Evolutionary conservation across 2,797 vertebrate species (phyloP).

Genomic region (Pelodytes ibericus): DNA sequence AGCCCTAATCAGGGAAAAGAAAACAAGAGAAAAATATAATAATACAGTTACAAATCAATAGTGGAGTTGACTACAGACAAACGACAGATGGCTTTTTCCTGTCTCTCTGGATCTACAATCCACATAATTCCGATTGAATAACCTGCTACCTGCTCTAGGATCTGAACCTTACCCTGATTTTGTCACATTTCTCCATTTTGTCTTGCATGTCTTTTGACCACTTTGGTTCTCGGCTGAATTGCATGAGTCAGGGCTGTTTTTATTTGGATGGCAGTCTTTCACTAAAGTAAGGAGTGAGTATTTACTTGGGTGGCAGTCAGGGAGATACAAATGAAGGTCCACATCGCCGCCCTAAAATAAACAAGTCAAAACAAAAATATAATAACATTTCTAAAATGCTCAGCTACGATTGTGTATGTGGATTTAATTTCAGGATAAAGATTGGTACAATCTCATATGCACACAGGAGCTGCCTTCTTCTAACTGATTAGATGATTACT

Average conservation of each 20-base stretch:
- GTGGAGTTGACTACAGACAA: too few relatives aligned
- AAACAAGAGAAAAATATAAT: conserved; percentile 26
- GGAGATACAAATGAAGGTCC: conserved; percentile 92
- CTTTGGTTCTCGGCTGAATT: conserved; percentile 83
- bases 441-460: too few relatives aligned
- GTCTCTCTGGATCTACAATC: too few relatives aligned
- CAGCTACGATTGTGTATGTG: too few relatives aligned
- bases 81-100: too few relatives aligned
- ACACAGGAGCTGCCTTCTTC: too few relatives aligned
- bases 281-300: conserved; percentile 91
- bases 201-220: conserved; percentile 81
- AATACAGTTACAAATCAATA: not conserved
- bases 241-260: conserved; percentile 81
- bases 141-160: not conserved
- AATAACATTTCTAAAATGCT: too few relatives aligned
- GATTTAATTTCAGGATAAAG: too few relatives aligned
- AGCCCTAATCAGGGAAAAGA: conserved; percentile 70
- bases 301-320: conserved; percentile 96
- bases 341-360: conserved; percentile 86
- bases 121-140: too few relatives aligned
- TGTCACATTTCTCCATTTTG: conserved; percentile 94
- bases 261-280: conserved; percentile 89
- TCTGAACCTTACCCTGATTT: conserved; percentile 84
- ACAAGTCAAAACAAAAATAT: conserved; percentile 26
- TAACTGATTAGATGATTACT: too few relatives aligned